These are phyloP conservation scores for Diplodus sargus DNA, from an alignment of 2,797 vertebrate genomes.

Conservation along the genomic window DNA sequence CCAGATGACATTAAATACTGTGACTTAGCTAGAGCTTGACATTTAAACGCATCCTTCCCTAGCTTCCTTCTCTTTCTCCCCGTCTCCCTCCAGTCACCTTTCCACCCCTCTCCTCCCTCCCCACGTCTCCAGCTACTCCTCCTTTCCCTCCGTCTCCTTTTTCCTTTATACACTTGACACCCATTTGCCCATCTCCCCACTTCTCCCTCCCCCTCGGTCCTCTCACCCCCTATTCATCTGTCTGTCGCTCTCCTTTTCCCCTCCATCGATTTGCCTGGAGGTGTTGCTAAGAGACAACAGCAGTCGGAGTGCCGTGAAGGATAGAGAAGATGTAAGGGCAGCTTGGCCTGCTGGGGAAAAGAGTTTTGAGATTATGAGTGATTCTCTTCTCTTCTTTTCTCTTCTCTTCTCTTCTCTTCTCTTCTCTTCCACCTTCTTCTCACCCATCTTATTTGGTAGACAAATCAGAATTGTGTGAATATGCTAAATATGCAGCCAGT, in stretches of 20 bases:
- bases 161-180: slow-evolving; percentile 44
- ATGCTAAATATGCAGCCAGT: not conserved
- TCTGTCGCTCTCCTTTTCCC: slow-evolving; percentile 30
- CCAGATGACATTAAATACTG: slow-evolving; percentile 34
- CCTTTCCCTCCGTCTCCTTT: not conserved
- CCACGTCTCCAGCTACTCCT: not conserved
- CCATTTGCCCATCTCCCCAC: slow-evolving; percentile 37
- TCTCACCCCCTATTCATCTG: slow-evolving; percentile 50
- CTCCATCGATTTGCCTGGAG: slow-evolving; percentile 63
- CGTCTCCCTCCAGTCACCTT: not conserved
- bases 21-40: slow-evolving; percentile 26
- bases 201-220: slow-evolving; percentile 45
- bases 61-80: not conserved
- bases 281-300: slow-evolving; percentile 79
- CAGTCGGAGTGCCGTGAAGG: slow-evolving; percentile 46
- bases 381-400: not conserved
- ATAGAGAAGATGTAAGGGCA: slow-evolving; percentile 50
- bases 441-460: too few species aligned
- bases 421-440: too few species aligned
- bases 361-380: slow-evolving; percentile 19
- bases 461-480: too few species aligned
- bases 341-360: slow-evolving; percentile 25
- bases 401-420: not conserved
- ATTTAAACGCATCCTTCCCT: slow-evolving; percentile 35
- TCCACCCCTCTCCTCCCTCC: not conserved